Evolutionary conservation across 30 jellyfish, hydroid and myxozoan genomes (phyloP), one percentile per base, ranked within the genome.

Genomic region (Cassiopea andromeda): DNA sequence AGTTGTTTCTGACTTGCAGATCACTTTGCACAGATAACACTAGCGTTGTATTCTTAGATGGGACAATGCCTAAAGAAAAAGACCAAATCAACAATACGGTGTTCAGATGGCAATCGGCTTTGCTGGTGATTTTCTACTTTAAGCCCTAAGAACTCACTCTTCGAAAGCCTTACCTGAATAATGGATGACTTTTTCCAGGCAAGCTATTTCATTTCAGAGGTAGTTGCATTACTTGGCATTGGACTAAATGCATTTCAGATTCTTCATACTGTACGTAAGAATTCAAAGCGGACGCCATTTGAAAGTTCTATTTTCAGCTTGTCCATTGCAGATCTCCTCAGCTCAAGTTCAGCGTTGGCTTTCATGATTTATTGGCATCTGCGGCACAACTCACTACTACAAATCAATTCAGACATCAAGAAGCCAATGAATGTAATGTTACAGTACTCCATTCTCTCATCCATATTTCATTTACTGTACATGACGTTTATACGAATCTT

Each of bases 141-240:
- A 27, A 27, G 38, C 38, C 38, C 38, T 27, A 27, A 27, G 38
- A 27, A 27, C 38, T 54, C 64, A 54, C 7, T 10, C 7, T 10
- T 54, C 7, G 10, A 54, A 54, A 10, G 7, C 12, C 7, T 54
- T 54, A 3, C 10, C 64, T 54, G 54, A 70, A 70, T 19, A 1
- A 77, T 77, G 86, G 27, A 47, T 1, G 86, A 38, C 12, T 77
- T 77, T 17, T 77, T 47, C 74, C 86, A 77, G 38, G 74, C 86
- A 77, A 77, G 86, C 73, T 77, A 77, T 46, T 77, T 77, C 19
- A 9, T 77, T 6, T 77, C 86, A n/a, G 86, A 77, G n/a, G 75
- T 38, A 12, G 50, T 77, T 46, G 75, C 86, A 14, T 54, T 77
- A 14, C 14, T 69, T 54, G 86, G 86, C 13, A 50, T 77, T 14